These are phyloP conservation scores for Smutsia gigantea DNA, from an alignment of 2,797 vertebrate genomes.

Conservation along the genomic window DNA sequence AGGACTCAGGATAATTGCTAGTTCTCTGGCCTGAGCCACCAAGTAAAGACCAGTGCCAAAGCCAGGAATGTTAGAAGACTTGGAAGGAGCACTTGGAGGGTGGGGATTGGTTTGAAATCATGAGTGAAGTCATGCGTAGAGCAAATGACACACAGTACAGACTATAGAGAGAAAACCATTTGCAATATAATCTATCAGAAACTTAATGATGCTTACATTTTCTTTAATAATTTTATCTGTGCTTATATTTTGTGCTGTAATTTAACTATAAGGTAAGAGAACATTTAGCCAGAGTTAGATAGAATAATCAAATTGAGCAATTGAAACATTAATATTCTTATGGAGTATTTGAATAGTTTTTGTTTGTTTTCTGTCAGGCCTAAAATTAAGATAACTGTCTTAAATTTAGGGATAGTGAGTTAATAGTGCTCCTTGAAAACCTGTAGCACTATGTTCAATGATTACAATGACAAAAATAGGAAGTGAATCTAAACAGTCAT, in stretches of 20 bases:
- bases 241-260: neutral
- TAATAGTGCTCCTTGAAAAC: conserved; percentile 30
- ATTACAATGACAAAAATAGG: neutral
- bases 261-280: neutral
- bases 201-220: neutral
- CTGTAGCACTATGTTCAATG: neutral
- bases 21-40: neutral
- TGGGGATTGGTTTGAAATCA: neutral
- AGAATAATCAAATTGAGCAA: conserved; percentile 12
- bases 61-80: neutral
- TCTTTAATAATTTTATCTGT: neutral
- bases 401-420: neutral
- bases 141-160: neutral
- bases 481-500: conserved; percentile 9
- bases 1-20: neutral
- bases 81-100: neutral
- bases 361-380: neutral
- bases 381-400: conserved; percentile 35
- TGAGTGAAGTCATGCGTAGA: neutral
- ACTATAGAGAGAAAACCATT: neutral
- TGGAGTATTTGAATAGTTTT: neutral
- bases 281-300: neutral
- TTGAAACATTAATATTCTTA: neutral
- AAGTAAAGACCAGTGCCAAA: neutral
- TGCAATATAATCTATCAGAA: neutral